These are phyloP conservation scores for Coracopsis vasa DNA, from an alignment of 2,113 vertebrate species.

Conservation along the genomic window DNA sequence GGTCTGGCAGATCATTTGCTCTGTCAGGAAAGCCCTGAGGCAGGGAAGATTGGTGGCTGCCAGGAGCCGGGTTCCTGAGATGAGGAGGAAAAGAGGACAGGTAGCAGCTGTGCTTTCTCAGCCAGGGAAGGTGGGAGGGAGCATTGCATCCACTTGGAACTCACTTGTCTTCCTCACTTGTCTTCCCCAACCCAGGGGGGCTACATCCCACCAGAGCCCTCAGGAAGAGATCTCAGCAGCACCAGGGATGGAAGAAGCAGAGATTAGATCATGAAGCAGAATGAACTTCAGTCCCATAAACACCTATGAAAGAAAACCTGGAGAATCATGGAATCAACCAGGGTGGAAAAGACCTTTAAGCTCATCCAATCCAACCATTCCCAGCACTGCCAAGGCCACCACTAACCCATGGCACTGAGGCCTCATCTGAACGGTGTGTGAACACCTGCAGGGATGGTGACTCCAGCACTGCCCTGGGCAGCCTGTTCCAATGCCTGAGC, in stretches of 20 bases:
- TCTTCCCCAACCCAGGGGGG: neutral
- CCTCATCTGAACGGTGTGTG: neutral
- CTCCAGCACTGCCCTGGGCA: neutral
- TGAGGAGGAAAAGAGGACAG: neutral
- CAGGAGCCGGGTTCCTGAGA: neutral
- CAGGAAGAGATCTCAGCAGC: neutral
- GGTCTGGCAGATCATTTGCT: slow-evolving; percentile 65
- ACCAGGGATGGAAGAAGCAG: neutral
- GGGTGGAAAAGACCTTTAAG: neutral
- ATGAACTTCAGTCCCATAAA: neutral
- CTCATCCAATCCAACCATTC: neutral
- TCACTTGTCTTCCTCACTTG: neutral
- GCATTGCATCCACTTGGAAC: neutral
- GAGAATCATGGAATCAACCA: neutral
- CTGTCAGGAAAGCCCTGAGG: slow-evolving; percentile 47
- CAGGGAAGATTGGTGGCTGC: slow-evolving; percentile 50
- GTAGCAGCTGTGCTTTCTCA: slow-evolving; percentile 4
- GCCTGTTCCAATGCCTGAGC: neutral
- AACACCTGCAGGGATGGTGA: neutral
- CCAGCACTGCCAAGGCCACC: neutral
- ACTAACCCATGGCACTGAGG: neutral
- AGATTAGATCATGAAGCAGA: neutral
- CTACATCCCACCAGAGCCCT: neutral
- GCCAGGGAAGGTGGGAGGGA: neutral
- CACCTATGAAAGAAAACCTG: neutral